A percentile compares a stretch with the other conserved stretches of the same genome.
Evolutionary conservation across 2,888 invertebrate genomes (phyloP).

Genomic region (Agriopis marginaria): DNA sequence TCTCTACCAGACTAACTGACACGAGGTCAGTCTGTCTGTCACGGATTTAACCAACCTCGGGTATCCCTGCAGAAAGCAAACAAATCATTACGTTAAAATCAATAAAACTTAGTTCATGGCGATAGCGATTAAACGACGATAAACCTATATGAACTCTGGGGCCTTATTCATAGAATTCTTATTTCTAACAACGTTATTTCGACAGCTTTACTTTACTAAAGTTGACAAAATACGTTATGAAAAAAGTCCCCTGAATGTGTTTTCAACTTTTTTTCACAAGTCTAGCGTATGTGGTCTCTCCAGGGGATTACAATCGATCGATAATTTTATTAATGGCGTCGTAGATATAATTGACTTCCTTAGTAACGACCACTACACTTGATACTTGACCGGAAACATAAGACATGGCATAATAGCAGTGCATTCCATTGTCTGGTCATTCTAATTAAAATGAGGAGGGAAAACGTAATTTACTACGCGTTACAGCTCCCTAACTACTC

Average conservation of each 20-base stretch:
- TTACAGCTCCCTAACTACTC: not conserved
- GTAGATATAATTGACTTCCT: not conserved
- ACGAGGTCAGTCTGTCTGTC: conserved; percentile 47
- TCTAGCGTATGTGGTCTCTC: no score
- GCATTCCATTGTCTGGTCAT: not conserved
- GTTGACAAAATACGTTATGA: no score
- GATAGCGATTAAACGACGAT: no score
- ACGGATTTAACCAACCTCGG: conserved; percentile 44
- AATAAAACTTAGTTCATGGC: not conserved
- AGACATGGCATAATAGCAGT: not conserved
- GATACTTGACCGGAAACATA: not conserved
- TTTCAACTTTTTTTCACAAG: no score
- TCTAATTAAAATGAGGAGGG: not conserved
- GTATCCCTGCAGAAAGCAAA: conserved; percentile 12
- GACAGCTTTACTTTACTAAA: no score
- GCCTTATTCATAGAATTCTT: no score
- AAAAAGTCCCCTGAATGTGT: no score
- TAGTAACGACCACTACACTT: not conserved
- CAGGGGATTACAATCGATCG: not conserved
- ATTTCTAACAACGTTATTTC: no score
- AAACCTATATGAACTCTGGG: no score
- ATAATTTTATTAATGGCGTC: not conserved
- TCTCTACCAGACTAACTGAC: conserved; percentile 26
- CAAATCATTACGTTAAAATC: not conserved
- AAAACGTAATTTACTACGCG: not conserved